phyloP scores from a whole-genome alignment of 2,888 invertebrate genomes.

The Drosophila cyrtoloma region DNA sequence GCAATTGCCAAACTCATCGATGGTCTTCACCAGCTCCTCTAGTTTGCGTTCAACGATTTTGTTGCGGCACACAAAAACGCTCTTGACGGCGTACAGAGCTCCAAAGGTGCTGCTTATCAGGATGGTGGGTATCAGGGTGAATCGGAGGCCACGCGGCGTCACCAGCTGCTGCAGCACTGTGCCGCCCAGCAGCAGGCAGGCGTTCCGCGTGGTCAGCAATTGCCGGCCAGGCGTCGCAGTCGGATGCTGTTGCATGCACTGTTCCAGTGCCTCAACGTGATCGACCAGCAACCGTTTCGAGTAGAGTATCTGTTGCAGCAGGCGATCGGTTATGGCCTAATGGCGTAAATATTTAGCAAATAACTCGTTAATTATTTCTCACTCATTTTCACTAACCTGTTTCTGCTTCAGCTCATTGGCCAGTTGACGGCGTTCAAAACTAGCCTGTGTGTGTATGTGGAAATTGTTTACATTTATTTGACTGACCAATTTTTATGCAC shows the following conservation, averaged over 20 bases:
- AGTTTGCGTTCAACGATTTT: constrained; percentile 81
- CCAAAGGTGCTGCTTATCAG: constrained; percentile 80
- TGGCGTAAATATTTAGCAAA: background rate
- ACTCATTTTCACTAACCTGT: constrained; percentile 67
- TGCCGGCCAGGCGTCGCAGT: constrained; percentile 48
- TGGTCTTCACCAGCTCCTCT: constrained; percentile 80
- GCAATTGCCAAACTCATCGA: constrained; percentile 84
- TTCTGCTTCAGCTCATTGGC: constrained; percentile 82
- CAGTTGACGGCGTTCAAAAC: constrained; percentile 56
- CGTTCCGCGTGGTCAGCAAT: constrained; percentile 76
- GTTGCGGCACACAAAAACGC: constrained; percentile 82
- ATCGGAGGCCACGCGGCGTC: constrained; percentile 74
- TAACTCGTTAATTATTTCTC: constrained; percentile 14
- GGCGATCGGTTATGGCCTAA: constrained; percentile 72
- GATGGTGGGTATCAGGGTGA: constrained; percentile 77
- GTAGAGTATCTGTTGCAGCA: constrained; percentile 81
- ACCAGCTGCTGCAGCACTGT: constrained; percentile 80
- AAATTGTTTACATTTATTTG: background rate
- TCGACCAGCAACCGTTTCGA: constrained; percentile 84
- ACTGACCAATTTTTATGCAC: background rate
- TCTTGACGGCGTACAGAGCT: constrained; percentile 79
- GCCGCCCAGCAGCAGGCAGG: constrained; percentile 75
- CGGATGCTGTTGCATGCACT: constrained; percentile 63
- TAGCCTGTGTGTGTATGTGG: constrained; percentile 29
- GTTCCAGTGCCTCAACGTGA: constrained; percentile 84